Percentiles rank a stretch among this genome's conserved stretches.
Evolutionary conservation across 1,140 invertebrate species (phyloP).

Genomic region (Apolygus lucorum): DNA sequence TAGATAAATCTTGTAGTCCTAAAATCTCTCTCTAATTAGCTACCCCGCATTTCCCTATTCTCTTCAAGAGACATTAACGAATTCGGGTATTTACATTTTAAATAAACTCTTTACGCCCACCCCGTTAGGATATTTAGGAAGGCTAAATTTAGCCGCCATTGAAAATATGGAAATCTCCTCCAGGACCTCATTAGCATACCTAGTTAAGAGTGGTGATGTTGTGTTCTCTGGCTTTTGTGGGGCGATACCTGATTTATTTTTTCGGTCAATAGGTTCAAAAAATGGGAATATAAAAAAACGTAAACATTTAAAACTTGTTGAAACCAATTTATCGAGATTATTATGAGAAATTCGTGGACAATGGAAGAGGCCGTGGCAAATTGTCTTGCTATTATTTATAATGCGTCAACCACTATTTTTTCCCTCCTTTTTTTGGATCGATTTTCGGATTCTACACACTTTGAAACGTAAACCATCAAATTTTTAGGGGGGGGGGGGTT

Average conservation of each 20-base stretch:
- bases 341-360: too few relatives aligned
- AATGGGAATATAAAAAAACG: too few relatives aligned
- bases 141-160: background rate
- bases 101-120: background rate
- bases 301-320: too few relatives aligned
- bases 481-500: too few relatives aligned
- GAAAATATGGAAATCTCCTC: background rate
- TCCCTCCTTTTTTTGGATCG: too few relatives aligned
- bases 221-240: background rate
- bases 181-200: background rate
- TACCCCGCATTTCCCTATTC: background rate
- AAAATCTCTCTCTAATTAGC: background rate
- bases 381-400: too few relatives aligned
- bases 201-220: background rate
- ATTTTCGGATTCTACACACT: too few relatives aligned
- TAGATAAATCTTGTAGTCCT: background rate
- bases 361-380: too few relatives aligned
- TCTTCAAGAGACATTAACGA: background rate
- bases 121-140: background rate
- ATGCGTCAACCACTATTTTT: too few relatives aligned
- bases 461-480: too few relatives aligned
- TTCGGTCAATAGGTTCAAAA: too few relatives aligned
- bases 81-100: background rate
- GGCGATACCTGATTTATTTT: background rate
- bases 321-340: too few relatives aligned